phyloP scores from a whole-genome alignment of 2,888 invertebrate species.

The Empis stercorea region DNA sequence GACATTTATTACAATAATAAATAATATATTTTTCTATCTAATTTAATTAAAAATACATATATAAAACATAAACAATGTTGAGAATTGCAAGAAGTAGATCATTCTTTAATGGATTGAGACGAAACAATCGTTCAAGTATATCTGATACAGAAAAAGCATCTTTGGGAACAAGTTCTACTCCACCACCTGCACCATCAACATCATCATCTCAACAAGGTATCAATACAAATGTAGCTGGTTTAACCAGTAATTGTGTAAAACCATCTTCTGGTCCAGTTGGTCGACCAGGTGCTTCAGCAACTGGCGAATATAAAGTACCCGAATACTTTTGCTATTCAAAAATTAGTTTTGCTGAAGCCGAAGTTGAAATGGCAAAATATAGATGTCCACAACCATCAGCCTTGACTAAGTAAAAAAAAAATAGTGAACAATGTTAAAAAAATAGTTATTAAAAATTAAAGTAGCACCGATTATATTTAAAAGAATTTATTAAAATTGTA shows the following conservation, averaged over 20 bases:
- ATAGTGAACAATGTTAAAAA: neutral
- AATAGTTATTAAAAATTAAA: neutral
- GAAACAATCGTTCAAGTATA: too few relatives aligned
- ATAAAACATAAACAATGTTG: too few relatives aligned
- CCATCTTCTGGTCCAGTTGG: conserved; percentile 35
- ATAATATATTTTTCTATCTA: too few relatives aligned
- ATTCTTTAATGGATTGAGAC: too few relatives aligned
- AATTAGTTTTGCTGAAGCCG: conserved; percentile 68
- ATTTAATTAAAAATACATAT: too few relatives aligned
- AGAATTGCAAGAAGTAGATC: too few relatives aligned
- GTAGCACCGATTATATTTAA: neutral
- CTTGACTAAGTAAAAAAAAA: conserved; percentile 18
- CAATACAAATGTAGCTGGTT: conserved; percentile 46
- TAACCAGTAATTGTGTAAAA: conserved; percentile 47
- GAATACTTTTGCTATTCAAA: conserved; percentile 75
- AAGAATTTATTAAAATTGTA: neutral
- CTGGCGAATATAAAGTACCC: conserved; percentile 67
- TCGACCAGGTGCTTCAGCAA: conserved; percentile 37
- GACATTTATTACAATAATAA: too few relatives aligned
- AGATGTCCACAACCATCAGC: conserved; percentile 68
- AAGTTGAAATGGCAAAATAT: conserved; percentile 69
- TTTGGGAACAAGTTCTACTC: conserved; percentile 8
- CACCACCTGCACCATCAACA: conserved; percentile 2
- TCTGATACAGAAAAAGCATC: neutral
- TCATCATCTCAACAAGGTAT: conserved; percentile 18